Percentiles rank a stretch among this genome's conserved stretches.
Conservation (phyloP, 2,113 vertebrate species). For the Anseranas semipalmata region DNA sequence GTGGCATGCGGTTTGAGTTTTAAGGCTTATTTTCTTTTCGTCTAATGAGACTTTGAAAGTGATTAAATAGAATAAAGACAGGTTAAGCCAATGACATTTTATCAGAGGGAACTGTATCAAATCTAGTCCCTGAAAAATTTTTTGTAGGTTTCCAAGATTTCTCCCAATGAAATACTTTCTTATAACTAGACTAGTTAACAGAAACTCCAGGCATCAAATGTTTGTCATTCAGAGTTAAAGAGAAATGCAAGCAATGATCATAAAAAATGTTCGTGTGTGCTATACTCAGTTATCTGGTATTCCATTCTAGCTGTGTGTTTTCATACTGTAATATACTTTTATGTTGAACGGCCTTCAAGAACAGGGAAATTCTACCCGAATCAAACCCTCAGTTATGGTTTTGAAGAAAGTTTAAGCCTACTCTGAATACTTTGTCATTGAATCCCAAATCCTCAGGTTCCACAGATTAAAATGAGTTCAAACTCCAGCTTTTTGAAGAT, state of each 20-base stretch:
- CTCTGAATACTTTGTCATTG: not conserved
- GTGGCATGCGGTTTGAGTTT: slow-evolving; percentile 75
- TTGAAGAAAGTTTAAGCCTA: not conserved
- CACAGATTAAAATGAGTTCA: not conserved
- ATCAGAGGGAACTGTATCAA: slow-evolving; percentile 54
- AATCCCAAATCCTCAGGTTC: not conserved
- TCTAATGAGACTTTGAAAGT: slow-evolving; percentile 69
- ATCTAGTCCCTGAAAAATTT: not conserved
- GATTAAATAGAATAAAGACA: slow-evolving; percentile 67
- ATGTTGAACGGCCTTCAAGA: not conserved
- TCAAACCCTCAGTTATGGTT: not conserved
- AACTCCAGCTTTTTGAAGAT: not conserved
- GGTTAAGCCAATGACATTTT: slow-evolving; percentile 57
- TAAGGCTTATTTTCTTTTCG: slow-evolving; percentile 67
- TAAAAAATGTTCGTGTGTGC: not conserved
- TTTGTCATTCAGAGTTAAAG: not conserved
- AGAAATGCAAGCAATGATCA: not conserved
- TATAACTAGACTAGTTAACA: not conserved
- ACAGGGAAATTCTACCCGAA: not conserved
- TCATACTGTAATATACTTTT: not conserved
- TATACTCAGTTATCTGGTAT: not conserved
- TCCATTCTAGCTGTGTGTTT: not conserved
- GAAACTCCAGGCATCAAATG: not conserved
- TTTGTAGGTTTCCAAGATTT: not conserved
- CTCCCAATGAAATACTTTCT: slow-evolving; percentile 10